These are phyloP conservation scores for Corynorhinus townsendii DNA, from an alignment of 2,113 vertebrate species.

Conservation along the genomic window DNA sequence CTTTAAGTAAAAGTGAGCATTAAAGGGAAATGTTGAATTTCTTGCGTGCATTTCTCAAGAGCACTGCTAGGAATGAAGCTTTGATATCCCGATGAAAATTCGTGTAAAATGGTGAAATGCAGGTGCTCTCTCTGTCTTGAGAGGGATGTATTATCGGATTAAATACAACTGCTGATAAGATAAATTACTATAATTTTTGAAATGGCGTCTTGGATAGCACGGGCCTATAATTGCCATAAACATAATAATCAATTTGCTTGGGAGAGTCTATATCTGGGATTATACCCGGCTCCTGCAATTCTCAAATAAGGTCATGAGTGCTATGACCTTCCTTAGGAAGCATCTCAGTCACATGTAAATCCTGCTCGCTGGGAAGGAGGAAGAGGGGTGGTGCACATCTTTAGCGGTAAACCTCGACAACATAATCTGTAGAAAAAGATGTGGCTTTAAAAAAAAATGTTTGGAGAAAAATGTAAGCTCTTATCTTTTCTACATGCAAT, in stretches of 20 bases:
- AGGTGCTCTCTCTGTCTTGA: not conserved
- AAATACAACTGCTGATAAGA: conserved; percentile 52
- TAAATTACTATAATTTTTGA: conserved; percentile 63
- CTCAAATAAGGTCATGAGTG: not conserved
- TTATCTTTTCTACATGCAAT: not conserved
- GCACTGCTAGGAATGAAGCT: not conserved
- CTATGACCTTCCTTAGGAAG: conserved; percentile 31
- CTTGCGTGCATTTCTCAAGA: not conserved
- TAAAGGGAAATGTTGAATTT: conserved; percentile 6
- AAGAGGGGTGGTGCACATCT: not conserved
- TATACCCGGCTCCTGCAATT: not conserved
- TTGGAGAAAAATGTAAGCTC: not conserved
- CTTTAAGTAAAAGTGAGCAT: not conserved
- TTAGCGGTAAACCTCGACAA: not conserved
- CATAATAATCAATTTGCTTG: not conserved
- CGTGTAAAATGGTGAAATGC: not conserved
- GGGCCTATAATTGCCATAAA: conserved; percentile 29
- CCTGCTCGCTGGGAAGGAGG: not conserved
- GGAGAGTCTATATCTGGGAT: not conserved
- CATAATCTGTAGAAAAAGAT: not conserved
- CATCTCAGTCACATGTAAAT: not conserved
- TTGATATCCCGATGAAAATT: not conserved
- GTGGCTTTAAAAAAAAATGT: not conserved
- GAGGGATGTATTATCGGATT: conserved; percentile 27
- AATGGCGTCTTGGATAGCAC: conserved; percentile 28